Percentiles rank a stretch among this genome's conserved stretches.
Evolutionary conservation across 1,140 invertebrate genomes (phyloP).

Genomic region (Microplitis mediator): DNA sequence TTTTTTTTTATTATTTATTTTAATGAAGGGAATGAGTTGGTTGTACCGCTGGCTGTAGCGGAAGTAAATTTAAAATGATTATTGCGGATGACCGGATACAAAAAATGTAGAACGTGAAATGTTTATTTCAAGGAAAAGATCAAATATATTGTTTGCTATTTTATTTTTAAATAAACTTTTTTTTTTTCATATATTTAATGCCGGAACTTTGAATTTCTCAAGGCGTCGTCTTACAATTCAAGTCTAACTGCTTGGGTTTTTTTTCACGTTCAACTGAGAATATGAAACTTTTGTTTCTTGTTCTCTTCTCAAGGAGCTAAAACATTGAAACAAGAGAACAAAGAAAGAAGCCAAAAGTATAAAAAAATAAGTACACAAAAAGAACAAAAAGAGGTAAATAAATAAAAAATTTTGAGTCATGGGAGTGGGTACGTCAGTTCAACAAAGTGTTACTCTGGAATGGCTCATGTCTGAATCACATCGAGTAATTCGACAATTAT

Average conservation of each 20-base stretch:
- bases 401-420: not conserved
- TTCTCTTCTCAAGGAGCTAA: no score
- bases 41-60: not conserved
- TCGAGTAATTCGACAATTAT: not conserved
- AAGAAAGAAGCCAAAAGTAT: no score
- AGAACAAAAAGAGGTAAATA: not conserved
- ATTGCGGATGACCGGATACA: not conserved
- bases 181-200: not conserved
- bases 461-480: constrained; percentile 1
- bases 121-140: not conserved
- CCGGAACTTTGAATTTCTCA: not conserved
- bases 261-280: no score
- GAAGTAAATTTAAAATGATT: not conserved
- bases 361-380: no score
- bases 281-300: no score
- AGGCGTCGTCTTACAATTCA: not conserved
- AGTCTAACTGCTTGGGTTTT: no score
- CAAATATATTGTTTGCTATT: not conserved
- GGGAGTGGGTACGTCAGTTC: not conserved
- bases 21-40: not conserved
- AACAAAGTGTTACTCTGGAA: not conserved
- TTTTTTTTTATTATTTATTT: no score
- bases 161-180: not conserved
- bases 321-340: no score
- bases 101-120: not conserved